phyloP scores from a whole-genome alignment of 2,113 vertebrate species.

The Vidua chalybeata region DNA sequence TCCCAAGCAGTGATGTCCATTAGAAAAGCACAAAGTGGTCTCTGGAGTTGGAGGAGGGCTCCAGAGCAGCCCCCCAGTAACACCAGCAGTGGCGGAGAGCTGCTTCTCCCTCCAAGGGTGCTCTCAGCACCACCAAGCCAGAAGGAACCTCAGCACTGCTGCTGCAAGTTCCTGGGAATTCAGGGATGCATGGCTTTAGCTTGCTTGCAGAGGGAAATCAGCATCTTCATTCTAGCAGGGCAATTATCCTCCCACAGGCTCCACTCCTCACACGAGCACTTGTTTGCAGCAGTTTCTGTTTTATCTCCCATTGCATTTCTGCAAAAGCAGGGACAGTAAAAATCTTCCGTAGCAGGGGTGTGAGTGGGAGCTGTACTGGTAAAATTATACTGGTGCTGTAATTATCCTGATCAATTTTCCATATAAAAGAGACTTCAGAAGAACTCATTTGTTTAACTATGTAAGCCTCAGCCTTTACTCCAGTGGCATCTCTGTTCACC shows the following conservation, averaged over 20 bases:
- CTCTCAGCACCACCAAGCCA: neutral
- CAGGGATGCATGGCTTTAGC: neutral
- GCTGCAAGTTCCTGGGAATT: neutral
- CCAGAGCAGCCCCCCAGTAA: neutral
- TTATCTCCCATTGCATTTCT: neutral
- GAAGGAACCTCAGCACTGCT: neutral
- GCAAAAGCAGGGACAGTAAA: neutral
- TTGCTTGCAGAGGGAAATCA: neutral
- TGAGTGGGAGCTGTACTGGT: conserved; percentile 30
- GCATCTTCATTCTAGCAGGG: neutral
- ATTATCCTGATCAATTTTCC: conserved; percentile 61
- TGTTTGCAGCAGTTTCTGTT: neutral
- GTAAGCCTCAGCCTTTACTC: conserved; percentile 49
- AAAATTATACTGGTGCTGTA: neutral
- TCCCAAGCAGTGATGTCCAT: neutral
- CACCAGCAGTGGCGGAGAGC: neutral
- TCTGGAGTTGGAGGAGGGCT: neutral
- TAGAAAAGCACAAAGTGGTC: neutral
- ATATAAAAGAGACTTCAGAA: conserved; percentile 56
- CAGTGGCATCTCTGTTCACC: conserved; percentile 37
- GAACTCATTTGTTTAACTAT: conserved; percentile 36
- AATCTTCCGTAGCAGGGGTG: neutral
- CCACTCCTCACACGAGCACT: neutral
- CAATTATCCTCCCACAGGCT: conserved; percentile 1
- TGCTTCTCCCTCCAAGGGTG: neutral